Base-by-base conservation (phyloP, 1,140 invertebrate genomes). In the Saccostrea echinata region DNA sequence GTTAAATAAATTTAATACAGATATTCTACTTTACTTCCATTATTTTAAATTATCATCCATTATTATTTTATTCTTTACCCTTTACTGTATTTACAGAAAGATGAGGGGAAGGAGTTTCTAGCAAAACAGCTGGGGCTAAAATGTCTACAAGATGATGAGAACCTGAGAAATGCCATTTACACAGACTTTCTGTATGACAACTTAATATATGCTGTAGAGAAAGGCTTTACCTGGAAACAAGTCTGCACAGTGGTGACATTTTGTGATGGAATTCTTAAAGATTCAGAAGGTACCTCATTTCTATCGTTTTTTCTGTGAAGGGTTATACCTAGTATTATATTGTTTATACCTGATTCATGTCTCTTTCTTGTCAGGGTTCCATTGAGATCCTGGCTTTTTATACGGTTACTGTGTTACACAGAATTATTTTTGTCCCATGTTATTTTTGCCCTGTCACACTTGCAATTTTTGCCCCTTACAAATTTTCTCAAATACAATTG, bases 141-240 rank as follows among this genome's bases (percentile, higher is more conserved):
- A 85, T 30, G 27, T 13, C 68, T 76, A 30, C 84, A 92, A 71
- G 91, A 92, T 43, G 91, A 91, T 18, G 43, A 91, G 21, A 88
- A 93, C 68, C 87, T 91, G 86, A 90, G 89, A 85, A 84, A 88
- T 85, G 84, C 89, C n/a, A 91, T 93, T 16, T 88, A 90, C 86
- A 84, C 93, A n/a, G 91, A 92, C 71, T 94, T 88, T 85, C 84
- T 94, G 11, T 93, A 92, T 90, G 93, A 94, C 53, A 91, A 89
- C 53, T 71, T 94, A 30, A 92, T 87, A 87, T 93, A 92, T 91
- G 89, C 91, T 86, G 89, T 88, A 81, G 91, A 93, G n/a, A 94
- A 93, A 89, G 93, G 93, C 27, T 94, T 94, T 90, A 84, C 91
- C 3, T 94, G 93, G 93, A 80, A 90, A 13, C 91, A 93, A 84